Percentiles rank a stretch among this genome's conserved stretches.
Evolutionary conservation across 2,113 vertebrate species (phyloP).

Genomic region (Nerophis ophidion): DNA sequence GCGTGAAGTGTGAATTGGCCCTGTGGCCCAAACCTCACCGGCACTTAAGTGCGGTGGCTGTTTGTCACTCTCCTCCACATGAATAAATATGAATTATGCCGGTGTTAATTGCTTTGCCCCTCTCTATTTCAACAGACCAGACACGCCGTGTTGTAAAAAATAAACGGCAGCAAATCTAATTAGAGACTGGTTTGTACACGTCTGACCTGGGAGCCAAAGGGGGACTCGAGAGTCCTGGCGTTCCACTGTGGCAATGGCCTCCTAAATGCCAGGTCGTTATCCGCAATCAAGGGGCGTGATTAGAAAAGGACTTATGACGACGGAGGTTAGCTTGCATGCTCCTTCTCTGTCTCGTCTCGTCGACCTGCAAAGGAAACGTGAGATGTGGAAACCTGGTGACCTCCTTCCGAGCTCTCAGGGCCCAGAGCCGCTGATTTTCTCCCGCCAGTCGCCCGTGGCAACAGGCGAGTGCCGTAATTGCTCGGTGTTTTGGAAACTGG

Average conservation of each 20-base stretch:
- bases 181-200: background rate
- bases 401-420: background rate
- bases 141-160: background rate
- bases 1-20: slow-evolving; percentile 10
- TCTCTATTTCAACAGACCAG: background rate
- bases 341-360: background rate
- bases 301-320: background rate
- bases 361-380: background rate
- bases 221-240: background rate
- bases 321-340: too few relatives aligned
- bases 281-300: background rate
- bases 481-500: slow-evolving; percentile 26
- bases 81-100: slow-evolving; percentile 7
- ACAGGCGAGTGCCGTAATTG: slow-evolving; percentile 43
- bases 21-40: slow-evolving; percentile 12
- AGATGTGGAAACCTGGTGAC: slow-evolving; percentile 8
- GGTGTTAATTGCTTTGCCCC: slow-evolving; percentile 3
- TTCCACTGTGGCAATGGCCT: background rate
- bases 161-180: background rate
- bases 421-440: background rate
- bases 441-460: slow-evolving; percentile 30
- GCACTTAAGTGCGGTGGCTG: slow-evolving; percentile 24
- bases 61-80: slow-evolving; percentile 2
- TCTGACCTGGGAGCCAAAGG: background rate
- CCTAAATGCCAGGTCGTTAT: background rate